phyloP scores from a whole-genome alignment of 2,888 invertebrate genomes.

The Argynnis bischoffii region DNA sequence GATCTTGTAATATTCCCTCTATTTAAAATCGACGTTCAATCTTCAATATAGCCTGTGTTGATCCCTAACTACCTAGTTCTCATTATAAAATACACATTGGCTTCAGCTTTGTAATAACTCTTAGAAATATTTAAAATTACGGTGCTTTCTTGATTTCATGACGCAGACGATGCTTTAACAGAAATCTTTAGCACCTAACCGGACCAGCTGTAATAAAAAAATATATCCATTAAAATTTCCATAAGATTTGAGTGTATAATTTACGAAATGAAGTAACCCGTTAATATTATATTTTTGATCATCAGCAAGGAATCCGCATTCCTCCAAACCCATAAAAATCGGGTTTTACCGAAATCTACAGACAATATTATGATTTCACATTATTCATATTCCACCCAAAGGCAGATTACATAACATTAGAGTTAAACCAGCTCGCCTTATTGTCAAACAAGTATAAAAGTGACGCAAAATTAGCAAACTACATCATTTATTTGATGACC shows the following conservation, averaged over 20 bases:
- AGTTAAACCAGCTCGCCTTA: conserved; percentile 14
- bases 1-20: no score
- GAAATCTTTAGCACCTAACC: conserved; percentile 42
- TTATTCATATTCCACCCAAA: conserved; percentile 39
- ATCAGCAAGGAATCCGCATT: conserved; percentile 43
- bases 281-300: conserved; percentile 19
- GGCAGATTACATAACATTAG: conserved; percentile 37
- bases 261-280: conserved; percentile 9
- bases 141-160: conserved; percentile 38
- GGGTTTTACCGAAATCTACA: conserved; percentile 40
- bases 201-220: conserved; percentile 45
- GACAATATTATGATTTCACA: conserved; percentile 33
- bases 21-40: background rate
- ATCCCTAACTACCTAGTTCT: conserved; percentile 5
- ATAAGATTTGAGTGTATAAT: background rate
- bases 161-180: conserved; percentile 41
- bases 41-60: conserved; percentile 1
- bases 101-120: conserved; percentile 34
- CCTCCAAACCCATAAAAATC: conserved; percentile 37
- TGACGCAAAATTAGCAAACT: conserved; percentile 34
- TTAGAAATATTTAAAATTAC: conserved; percentile 33
- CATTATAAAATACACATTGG: conserved; percentile 39
- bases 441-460: conserved; percentile 16
- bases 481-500: conserved; percentile 10
- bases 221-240: conserved; percentile 3